Percentiles rank a stretch among this genome's conserved stretches.
Conservation (phyloP, 2,797 vertebrate genomes). For the Acridotheres tristis region DNA sequence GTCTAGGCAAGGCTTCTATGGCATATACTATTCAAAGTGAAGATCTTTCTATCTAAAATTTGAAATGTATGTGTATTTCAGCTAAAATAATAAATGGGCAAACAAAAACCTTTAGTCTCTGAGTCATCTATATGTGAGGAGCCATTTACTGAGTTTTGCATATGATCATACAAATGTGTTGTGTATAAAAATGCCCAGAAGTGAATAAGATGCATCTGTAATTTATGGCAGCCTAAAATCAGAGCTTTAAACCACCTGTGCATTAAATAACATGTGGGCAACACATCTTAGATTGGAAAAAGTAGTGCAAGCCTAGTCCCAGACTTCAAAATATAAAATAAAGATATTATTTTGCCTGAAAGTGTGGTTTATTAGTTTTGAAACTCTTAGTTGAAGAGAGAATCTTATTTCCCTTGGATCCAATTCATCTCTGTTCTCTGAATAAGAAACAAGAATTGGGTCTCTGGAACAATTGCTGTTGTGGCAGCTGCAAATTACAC, state of each 20-base stretch:
- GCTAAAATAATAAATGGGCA: background rate
- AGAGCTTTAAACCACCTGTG: background rate
- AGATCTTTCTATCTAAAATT: background rate
- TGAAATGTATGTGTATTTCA: background rate
- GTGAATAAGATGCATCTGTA: background rate
- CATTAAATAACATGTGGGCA: background rate
- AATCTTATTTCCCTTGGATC: conserved; percentile 42
- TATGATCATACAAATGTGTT: background rate
- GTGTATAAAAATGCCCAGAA: background rate
- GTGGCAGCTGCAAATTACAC: conserved; percentile 20
- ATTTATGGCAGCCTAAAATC: background rate
- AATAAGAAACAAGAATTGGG: background rate
- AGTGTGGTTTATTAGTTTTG: background rate
- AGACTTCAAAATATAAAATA: background rate
- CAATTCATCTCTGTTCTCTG: background rate
- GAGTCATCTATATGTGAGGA: background rate
- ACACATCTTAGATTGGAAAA: background rate
- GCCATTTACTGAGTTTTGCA: background rate
- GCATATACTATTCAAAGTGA: background rate
- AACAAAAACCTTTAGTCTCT: background rate
- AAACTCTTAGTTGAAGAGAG: background rate
- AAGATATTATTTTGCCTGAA: background rate
- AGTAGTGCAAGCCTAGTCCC: background rate
- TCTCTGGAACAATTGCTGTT: conserved; percentile 10
- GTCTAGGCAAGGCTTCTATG: background rate